Evolutionary conservation across 2,888 invertebrate species (phyloP), one percentile per base, ranked within the genome.

Genomic region (Gerris lacustris): DNA sequence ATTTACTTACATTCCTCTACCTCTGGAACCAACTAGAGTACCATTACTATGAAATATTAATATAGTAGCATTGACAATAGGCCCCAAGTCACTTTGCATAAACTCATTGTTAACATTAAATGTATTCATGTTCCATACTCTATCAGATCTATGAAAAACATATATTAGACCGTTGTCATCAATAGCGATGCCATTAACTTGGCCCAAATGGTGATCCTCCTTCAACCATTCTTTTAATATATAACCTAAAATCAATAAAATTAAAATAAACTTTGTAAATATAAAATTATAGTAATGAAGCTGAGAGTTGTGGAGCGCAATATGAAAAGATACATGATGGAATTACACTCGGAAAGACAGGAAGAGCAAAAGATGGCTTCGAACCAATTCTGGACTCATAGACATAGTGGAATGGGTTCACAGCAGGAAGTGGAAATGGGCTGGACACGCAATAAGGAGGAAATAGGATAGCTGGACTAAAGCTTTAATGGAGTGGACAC

Each of bases 131-230:
- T 83, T 84, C 90, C 90, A 91, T 0, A 84, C 79, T 74, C 87
- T 83, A 70, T 85, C 82, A 0, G 86, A 91, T 75, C 96, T 84
- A 80, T 96, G 95, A 79, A 96, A 94, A 63, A 94, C 86, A 15
- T 89, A 86, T 11, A 94, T 82, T 73, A 87, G 86, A 0, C 91
- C 92, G n/a, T 82, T 78, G 4, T 82, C 82, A 79, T 93, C 91
- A 17, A 92, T 82, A 6, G 90, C 87, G 1, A 96, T 87, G 6
- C 91, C 94, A 0, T 90, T 87, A 2, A 94, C 87, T 79, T 94
- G 90, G 2, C 94, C 94, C n/a, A 87, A 74, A n/a, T 76, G 44
- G 5, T 71, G 43, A 63, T 68, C 70, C 63, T 69, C 70, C 45
- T 62, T 82, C 4, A 84, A 79, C 6, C 79, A 75, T 55, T 55